Base-by-base conservation (phyloP, 2,888 invertebrate species). In the Euphydryas editha region DNA sequence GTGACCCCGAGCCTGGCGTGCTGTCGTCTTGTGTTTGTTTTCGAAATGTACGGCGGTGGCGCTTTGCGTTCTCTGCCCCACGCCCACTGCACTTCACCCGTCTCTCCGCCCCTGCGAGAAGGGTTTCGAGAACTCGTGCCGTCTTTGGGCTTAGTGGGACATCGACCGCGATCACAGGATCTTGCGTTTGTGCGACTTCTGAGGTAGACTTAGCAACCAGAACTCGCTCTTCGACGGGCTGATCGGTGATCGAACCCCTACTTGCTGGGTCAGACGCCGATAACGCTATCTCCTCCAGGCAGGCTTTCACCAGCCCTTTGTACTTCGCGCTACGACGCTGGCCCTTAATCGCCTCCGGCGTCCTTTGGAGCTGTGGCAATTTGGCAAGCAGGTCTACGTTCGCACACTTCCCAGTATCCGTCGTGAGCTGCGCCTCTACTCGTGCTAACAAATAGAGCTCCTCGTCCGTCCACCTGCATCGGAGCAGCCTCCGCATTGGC, bases 381-480 rank as follows among this genome's bases (percentile, higher is more conserved):
- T 58, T 36, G 42, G 15, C 42, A 5, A 42, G 42, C 42, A 42
- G 42, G 42, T 42, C 42, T 42, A 15, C 42, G 30, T 56, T 24
- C n/a, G n/a, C n/a, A n/a, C n/a, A n/a, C n/a, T n/a, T n/a, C n/a
- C n/a, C n/a, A n/a, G n/a, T n/a, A n/a, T 62, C 67, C 10, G 8
- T n/a, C 8, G 47, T 51, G 8, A 73, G 55, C 54, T 64, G 69
- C 39, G 72, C 72, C 61, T 74, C 72, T 18, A 71, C 62, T 0
- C 64, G 17, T 46, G 74, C 72, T 47, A 73, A 21, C 20, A 72
- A 59, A 15, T 54, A 63, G 3, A 72, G 42, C 62, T 73, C 69
- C 64, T 72, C 70, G 0, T 68, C 72, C 18, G 62, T 39, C 72
- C 70, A 71, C 62, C 69, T 67, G 20, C 69, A 68, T 64, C 71